phyloP scores from a whole-genome alignment of 2,113 vertebrate species.

The Cinclus mexicanus region DNA sequence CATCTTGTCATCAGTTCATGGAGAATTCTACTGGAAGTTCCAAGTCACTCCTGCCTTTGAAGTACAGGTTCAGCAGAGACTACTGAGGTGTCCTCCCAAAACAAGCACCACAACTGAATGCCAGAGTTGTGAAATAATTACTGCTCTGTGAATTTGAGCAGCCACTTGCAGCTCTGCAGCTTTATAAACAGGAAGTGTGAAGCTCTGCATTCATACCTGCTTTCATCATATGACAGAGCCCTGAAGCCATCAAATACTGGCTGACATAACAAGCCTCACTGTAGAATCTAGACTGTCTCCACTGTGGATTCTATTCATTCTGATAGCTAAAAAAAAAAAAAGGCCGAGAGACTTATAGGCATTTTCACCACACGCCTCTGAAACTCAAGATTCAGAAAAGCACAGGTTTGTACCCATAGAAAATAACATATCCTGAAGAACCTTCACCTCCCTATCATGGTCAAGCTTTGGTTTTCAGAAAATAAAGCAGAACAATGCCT shows the following conservation, averaged over 20 bases:
- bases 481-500: neutral
- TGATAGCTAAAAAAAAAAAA: neutral
- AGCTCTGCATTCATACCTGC: constrained; percentile 54
- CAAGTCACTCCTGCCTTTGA: neutral
- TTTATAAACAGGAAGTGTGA: constrained; percentile 63
- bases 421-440: neutral
- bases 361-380: neutral
- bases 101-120: neutral
- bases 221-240: constrained; percentile 35
- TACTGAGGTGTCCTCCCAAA: constrained; percentile 23
- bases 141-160: neutral
- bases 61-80: neutral
- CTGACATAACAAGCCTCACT: neutral
- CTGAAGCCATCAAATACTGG: constrained; percentile 27
- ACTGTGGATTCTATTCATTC: neutral
- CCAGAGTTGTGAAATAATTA: constrained; percentile 61
- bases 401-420: neutral
- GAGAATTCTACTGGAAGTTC: neutral
- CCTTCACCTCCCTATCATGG: neutral
- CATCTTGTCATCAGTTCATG: neutral
- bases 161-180: constrained; percentile 13
- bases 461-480: neutral
- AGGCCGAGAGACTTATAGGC: neutral
- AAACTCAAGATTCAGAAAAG: neutral
- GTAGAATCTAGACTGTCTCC: neutral